Evolutionary conservation across 2,888 invertebrate species (phyloP).

Genomic region (Hirtodrosophila cameraria): DNA sequence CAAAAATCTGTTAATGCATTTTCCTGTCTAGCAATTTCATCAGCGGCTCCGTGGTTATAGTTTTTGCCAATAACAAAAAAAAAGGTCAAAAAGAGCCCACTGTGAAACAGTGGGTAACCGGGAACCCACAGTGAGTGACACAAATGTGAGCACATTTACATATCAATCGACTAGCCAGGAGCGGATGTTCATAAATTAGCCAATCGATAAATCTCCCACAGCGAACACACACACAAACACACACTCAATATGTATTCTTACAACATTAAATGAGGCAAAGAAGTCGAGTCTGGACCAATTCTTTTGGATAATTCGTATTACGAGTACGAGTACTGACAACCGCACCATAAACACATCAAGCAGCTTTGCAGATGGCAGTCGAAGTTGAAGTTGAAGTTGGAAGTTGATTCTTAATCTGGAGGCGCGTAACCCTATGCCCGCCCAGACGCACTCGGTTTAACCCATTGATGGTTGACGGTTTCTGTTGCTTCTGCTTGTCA

Average conservation of each 20-base stretch:
- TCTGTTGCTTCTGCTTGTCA: constrained; percentile 30
- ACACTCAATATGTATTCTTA: constrained; percentile 38
- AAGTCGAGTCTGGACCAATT: constrained; percentile 7
- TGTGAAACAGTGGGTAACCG: not conserved
- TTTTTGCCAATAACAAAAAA: no score
- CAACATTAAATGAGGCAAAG: constrained; percentile 66
- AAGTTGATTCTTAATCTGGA: not conserved
- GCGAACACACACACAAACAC: constrained; percentile 64
- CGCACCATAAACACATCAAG: constrained; percentile 79
- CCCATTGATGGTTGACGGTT: constrained; percentile 39
- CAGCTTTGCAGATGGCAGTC: constrained; percentile 30
- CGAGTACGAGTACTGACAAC: constrained; percentile 40
- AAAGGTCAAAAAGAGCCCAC: no score
- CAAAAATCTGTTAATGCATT: no score
- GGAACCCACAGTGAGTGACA: constrained; percentile 66
- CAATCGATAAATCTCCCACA: constrained; percentile 80
- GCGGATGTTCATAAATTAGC: constrained; percentile 84
- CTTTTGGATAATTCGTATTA: constrained; percentile 62
- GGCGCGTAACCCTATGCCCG: constrained; percentile 43
- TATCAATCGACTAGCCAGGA: constrained; percentile 72
- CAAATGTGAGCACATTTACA: constrained; percentile 81
- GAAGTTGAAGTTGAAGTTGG: constrained; percentile 1
- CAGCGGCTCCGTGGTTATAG: no score
- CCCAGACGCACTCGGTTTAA: constrained; percentile 38
- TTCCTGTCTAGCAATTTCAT: no score